Evolutionary conservation across 1,140 invertebrate genomes (phyloP).

Genomic region (Notospermus geniculatus): DNA sequence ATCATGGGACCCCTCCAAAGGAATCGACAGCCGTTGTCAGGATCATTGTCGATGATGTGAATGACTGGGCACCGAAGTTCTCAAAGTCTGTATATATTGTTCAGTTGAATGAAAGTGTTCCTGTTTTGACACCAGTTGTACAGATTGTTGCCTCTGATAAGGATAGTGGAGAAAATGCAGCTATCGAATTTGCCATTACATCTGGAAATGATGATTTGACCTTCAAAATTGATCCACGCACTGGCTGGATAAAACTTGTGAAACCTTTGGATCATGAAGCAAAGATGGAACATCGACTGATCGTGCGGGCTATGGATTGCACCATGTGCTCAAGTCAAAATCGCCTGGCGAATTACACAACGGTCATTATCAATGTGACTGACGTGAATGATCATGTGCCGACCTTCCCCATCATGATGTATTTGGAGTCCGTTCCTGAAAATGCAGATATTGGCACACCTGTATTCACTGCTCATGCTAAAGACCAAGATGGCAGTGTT

Average conservation of each 20-base stretch:
- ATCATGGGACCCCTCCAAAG: constrained; percentile 53
- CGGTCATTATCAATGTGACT: constrained; percentile 63
- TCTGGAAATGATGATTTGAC: constrained; percentile 74
- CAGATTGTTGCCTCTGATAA: constrained; percentile 39
- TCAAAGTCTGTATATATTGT: constrained; percentile 72
- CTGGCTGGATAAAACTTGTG: constrained; percentile 73
- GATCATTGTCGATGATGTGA: constrained; percentile 74
- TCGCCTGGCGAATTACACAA: constrained; percentile 84
- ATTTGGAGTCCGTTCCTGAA: constrained; percentile 72
- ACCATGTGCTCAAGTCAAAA: constrained; percentile 81
- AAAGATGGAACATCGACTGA: constrained; percentile 75
- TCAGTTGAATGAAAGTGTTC: constrained; percentile 71
- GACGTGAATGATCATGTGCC: constrained; percentile 58
- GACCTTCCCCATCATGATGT: constrained; percentile 52
- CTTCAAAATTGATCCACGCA: constrained; percentile 80
- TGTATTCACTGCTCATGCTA: constrained; percentile 85
- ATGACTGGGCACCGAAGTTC: constrained; percentile 88
- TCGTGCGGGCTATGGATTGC: constrained; percentile 87
- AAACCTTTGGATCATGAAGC: constrained; percentile 66
- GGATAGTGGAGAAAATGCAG: constrained; percentile 70
- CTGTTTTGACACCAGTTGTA: constrained; percentile 65
- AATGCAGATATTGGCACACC: constrained; percentile 77
- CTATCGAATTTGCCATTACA: constrained; percentile 87
- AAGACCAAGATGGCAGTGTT: constrained; percentile 77
- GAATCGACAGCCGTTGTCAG: constrained; percentile 65